Percentiles rank a stretch among this genome's conserved stretches.
Evolutionary conservation across 92 coral and sea anemone species (phyloP).

Genomic region (Diadumene lineata): DNA sequence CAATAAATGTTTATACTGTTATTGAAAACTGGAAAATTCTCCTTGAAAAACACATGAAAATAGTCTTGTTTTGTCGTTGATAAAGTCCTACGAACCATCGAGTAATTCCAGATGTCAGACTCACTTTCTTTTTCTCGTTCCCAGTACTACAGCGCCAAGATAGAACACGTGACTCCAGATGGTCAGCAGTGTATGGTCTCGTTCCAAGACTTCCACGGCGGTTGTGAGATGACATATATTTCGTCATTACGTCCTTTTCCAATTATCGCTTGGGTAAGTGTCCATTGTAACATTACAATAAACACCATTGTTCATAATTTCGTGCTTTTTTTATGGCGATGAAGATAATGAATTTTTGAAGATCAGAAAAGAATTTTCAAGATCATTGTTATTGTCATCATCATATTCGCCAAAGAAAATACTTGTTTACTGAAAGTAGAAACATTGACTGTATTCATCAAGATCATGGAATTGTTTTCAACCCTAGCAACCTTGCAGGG

Average conservation of each 20-base stretch:
- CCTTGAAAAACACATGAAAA: too few species aligned
- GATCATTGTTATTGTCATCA: background rate
- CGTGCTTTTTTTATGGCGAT: background rate
- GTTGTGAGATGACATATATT: constrained; percentile 66
- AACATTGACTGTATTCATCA: too few species aligned
- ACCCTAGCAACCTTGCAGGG: too few species aligned
- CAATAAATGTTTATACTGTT: too few species aligned
- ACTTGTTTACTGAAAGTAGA: too few species aligned
- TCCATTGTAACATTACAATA: background rate
- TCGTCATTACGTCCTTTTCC: constrained; percentile 72
- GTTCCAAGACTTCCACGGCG: constrained; percentile 77
- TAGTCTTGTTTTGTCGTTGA: too few species aligned
- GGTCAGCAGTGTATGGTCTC: constrained; percentile 74
- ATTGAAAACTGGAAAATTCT: too few species aligned
- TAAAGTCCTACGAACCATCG: too few species aligned
- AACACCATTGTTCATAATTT: background rate
- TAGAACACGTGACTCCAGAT: constrained; percentile 70
- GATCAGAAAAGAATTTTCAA: too few species aligned
- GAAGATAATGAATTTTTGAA: too few species aligned
- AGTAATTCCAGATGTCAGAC: too few species aligned
- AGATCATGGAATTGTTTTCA: too few species aligned
- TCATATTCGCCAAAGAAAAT: background rate
- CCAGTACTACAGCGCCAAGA: constrained; percentile 88
- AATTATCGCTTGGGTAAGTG: constrained; percentile 85
- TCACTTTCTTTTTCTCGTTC: background rate